These are phyloP conservation scores for Macrobrachium rosenbergii DNA, from an alignment of 1,140 invertebrate genomes.

Conservation along the genomic window DNA sequence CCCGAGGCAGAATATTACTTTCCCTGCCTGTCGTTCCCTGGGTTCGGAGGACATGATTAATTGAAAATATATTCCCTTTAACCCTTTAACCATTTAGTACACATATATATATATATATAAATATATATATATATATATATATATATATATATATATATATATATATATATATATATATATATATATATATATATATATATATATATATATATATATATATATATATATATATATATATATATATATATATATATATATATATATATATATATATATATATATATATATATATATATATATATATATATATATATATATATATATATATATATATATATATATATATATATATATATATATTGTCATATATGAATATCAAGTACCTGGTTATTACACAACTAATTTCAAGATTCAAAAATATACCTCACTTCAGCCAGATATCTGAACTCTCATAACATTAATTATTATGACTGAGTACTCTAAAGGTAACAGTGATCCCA, in stretches of 20 bases:
- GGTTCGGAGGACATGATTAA: too few relatives aligned
- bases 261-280: not conserved
- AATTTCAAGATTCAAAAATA: too few relatives aligned
- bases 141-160: conserved; percentile 8
- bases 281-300: not conserved
- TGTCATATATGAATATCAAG: too few relatives aligned
- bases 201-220: conserved; percentile 14
- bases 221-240: conserved; percentile 14
- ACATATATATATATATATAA: conserved; percentile 2
- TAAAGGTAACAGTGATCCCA: too few relatives aligned
- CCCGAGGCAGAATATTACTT: too few relatives aligned
- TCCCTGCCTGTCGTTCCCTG: too few relatives aligned
- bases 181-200: conserved; percentile 14
- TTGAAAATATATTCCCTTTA: too few relatives aligned
- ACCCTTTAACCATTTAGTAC: too few relatives aligned
- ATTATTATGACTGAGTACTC: too few relatives aligned
- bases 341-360: conserved; percentile 10
- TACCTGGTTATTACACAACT: too few relatives aligned
- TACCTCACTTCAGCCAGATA: too few relatives aligned
- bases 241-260: conserved; percentile 14
- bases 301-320: conserved; percentile 17
- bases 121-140: conserved; percentile 9
- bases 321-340: conserved; percentile 17
- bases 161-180: not conserved
- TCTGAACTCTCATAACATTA: too few relatives aligned